These are phyloP conservation scores for Asteroscopus sphinx DNA, from an alignment of 2,888 invertebrate species.

Conservation along the genomic window DNA sequence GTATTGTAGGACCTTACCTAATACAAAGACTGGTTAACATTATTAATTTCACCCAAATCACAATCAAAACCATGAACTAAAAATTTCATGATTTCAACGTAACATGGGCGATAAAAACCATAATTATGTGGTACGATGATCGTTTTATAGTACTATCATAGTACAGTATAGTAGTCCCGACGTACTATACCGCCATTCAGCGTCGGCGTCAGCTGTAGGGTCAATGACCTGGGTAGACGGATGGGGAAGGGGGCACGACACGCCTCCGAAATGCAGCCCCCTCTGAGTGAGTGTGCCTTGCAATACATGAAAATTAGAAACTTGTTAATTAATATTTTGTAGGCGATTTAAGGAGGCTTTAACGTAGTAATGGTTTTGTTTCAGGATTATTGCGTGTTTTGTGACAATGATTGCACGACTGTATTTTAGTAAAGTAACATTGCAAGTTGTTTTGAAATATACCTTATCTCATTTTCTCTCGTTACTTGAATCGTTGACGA, in stretches of 20 bases:
- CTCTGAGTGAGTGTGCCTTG: slow-evolving; percentile 43
- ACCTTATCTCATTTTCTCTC: too few relatives aligned
- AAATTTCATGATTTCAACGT: too few relatives aligned
- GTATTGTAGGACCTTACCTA: too few relatives aligned
- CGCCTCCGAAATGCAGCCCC: slow-evolving; percentile 65
- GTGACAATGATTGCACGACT: too few relatives aligned
- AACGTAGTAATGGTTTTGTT: slow-evolving; percentile 10
- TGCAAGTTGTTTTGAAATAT: too few relatives aligned
- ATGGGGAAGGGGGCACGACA: slow-evolving; percentile 53
- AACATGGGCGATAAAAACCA: neutral
- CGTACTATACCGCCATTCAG: slow-evolving; percentile 79
- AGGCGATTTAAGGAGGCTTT: slow-evolving; percentile 2
- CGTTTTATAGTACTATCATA: slow-evolving; percentile 20
- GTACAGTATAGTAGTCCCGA: slow-evolving; percentile 33
- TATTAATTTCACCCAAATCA: too few relatives aligned
- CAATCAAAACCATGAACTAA: too few relatives aligned
- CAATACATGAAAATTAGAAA: slow-evolving; percentile 53
- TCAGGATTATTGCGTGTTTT: neutral
- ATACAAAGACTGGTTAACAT: too few relatives aligned
- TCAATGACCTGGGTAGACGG: slow-evolving; percentile 65
- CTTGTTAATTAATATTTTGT: slow-evolving; percentile 49
- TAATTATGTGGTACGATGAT: slow-evolving; percentile 21
- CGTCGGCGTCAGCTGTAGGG: slow-evolving; percentile 81
- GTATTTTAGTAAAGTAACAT: too few relatives aligned
- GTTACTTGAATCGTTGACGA: too few relatives aligned